Conservation (phyloP, 2,888 invertebrate species). For the Drosophila merina region DNA sequence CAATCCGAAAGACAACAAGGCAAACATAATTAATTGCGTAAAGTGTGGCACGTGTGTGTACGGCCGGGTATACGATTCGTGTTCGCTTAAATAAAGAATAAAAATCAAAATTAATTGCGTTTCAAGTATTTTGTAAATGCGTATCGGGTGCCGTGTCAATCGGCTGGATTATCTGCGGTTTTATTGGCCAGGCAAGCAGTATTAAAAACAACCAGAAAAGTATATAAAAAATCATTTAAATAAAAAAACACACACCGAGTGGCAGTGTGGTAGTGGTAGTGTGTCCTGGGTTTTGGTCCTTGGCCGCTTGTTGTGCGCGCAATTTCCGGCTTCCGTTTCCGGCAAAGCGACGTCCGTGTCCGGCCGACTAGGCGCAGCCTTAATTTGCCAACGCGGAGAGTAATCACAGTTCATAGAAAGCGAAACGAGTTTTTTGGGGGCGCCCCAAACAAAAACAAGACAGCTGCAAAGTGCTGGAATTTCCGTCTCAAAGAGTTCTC, state of each 20-base stretch:
- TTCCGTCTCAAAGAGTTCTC: slow-evolving; percentile 11
- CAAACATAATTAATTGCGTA: slow-evolving; percentile 71
- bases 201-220: slow-evolving; percentile 51
- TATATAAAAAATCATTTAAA: slow-evolving; percentile 10
- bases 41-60: slow-evolving; percentile 17
- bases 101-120: slow-evolving; percentile 74
- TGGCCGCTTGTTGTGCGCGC: slow-evolving; percentile 65
- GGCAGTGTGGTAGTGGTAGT: slow-evolving; percentile 10
- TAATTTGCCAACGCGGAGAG: slow-evolving; percentile 44
- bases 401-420: slow-evolving; percentile 24
- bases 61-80: slow-evolving; percentile 8
- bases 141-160: slow-evolving; percentile 44
- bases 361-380: slow-evolving; percentile 47
- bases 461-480: slow-evolving; percentile 17
- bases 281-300: slow-evolving; percentile 30
- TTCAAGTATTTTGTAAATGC: slow-evolving; percentile 71
- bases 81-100: slow-evolving; percentile 30
- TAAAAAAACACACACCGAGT: background rate
- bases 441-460: slow-evolving; percentile 17
- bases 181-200: slow-evolving; percentile 42
- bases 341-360: slow-evolving; percentile 38
- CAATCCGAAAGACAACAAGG: slow-evolving; percentile 53
- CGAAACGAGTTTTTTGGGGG: background rate
- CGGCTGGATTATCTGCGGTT: slow-evolving; percentile 54
- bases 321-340: slow-evolving; percentile 78